A percentile compares a stretch with the other conserved stretches of the same genome.
Evolutionary conservation across 2,113 vertebrate genomes (phyloP).

Genomic region (Pantherophis guttatus): DNA sequence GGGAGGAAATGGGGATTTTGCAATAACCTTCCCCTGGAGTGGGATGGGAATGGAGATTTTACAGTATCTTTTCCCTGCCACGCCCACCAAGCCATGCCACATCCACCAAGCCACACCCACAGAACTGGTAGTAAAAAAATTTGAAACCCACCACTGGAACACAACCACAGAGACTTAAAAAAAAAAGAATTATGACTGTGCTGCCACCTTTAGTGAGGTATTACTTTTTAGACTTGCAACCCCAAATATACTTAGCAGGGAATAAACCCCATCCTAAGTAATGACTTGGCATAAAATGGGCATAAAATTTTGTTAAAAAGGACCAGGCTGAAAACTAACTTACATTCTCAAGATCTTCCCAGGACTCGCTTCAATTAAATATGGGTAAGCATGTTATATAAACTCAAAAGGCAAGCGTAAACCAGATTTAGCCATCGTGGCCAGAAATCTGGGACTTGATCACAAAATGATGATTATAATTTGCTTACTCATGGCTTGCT

Average conservation of each 20-base stretch:
- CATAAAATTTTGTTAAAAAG: neutral
- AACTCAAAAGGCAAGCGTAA: neutral
- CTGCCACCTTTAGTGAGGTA: neutral
- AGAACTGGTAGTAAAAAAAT: too few relatives aligned
- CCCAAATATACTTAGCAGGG: neutral
- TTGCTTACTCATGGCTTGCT: neutral
- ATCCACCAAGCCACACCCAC: too few relatives aligned
- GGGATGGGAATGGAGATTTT: too few relatives aligned
- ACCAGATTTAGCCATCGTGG: neutral
- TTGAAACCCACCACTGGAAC: too few relatives aligned
- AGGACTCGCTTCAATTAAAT: neutral
- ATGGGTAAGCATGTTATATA: neutral
- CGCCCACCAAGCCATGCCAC: too few relatives aligned
- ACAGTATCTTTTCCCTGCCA: too few relatives aligned
- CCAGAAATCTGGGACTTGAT: neutral
- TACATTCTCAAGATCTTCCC: neutral
- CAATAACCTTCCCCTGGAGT: too few relatives aligned
- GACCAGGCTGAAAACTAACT: neutral
- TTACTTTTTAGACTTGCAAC: neutral
- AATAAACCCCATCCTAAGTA: neutral
- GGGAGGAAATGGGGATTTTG: too few relatives aligned
- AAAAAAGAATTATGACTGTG: neutral
- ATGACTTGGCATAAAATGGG: neutral
- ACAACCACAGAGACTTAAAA: neutral
- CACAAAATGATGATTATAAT: neutral